These are phyloP conservation scores for Chironomus riparius DNA, from an alignment of 2,888 invertebrate species.

Conservation along the genomic window DNA sequence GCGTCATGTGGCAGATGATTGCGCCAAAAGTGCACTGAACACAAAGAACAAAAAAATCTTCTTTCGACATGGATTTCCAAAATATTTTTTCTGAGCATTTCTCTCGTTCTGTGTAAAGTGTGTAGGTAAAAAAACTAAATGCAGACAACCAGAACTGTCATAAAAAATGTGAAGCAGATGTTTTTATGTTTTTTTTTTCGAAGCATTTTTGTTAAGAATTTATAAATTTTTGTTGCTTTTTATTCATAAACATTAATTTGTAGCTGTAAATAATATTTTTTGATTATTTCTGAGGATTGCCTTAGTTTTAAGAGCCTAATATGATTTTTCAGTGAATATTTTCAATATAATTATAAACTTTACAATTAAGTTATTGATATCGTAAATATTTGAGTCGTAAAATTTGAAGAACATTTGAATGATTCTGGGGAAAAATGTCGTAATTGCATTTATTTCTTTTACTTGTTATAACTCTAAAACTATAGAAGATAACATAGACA, in stretches of 20 bases:
- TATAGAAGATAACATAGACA: too few relatives aligned
- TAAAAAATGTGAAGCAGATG: constrained; percentile 22
- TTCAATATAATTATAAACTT: too few relatives aligned
- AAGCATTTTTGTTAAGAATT: not conserved
- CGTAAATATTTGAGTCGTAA: too few relatives aligned
- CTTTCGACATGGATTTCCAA: not conserved
- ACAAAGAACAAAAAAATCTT: not conserved
- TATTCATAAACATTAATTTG: not conserved
- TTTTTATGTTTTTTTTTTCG: not conserved
- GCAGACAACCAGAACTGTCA: not conserved
- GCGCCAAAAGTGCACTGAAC: not conserved
- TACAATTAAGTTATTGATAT: too few relatives aligned
- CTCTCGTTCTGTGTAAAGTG: not conserved
- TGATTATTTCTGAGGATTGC: not conserved
- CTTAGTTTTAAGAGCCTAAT: not conserved
- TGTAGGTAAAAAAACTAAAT: constrained; percentile 9
- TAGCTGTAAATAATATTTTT: not conserved
- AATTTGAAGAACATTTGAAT: too few relatives aligned
- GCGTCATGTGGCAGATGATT: constrained; percentile 3
- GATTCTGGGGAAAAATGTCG: too few relatives aligned
- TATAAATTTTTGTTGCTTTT: not conserved
- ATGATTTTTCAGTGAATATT: not conserved
- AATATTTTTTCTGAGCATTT: not conserved
- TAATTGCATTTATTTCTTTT: too few relatives aligned
- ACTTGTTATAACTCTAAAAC: too few relatives aligned